Percentiles rank a stretch among this genome's conserved stretches.
Evolutionary conservation across 2,797 vertebrate genomes (phyloP).

Genomic region (Alouatta caraya): DNA sequence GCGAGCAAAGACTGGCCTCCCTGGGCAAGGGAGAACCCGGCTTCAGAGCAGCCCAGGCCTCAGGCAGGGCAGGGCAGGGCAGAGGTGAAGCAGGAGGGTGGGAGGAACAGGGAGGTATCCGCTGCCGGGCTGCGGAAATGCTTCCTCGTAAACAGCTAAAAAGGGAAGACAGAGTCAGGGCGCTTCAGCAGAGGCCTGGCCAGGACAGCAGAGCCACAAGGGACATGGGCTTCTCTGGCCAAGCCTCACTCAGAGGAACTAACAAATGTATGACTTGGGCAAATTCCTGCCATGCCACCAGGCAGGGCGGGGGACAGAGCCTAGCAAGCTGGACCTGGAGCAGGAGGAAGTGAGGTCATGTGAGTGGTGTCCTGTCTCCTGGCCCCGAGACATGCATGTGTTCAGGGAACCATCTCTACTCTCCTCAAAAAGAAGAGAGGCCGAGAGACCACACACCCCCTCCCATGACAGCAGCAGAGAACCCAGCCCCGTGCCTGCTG

Average conservation of each 20-base stretch:
- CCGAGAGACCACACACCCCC: no score
- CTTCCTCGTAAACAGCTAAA: not conserved
- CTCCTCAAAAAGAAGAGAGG: rapidly evolving
- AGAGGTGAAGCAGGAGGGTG: rapidly evolving
- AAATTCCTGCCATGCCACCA: slow-evolving; percentile 48
- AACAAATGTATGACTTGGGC: slow-evolving; percentile 50
- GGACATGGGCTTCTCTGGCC: slow-evolving; percentile 1
- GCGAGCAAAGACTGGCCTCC: not conserved
- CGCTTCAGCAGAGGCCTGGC: not conserved
- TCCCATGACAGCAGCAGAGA: not conserved
- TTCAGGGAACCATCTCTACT: not conserved
- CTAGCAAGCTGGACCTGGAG: not conserved
- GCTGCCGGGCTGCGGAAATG: not conserved
- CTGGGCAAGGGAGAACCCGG: not conserved
- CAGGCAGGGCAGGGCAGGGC: not conserved
- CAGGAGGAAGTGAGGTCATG: not conserved
- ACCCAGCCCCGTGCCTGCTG: not conserved
- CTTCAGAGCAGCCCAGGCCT: not conserved
- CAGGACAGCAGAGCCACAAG: slow-evolving; percentile 33
- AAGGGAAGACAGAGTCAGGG: not conserved
- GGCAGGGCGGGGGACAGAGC: not conserved
- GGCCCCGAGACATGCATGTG: not conserved
- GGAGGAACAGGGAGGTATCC: not conserved
- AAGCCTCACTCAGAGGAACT: slow-evolving; percentile 39
- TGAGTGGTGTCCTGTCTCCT: not conserved